These are phyloP conservation scores for Poeciliopsis turneri DNA, from an alignment of 2,797 vertebrate species.

Conservation along the genomic window DNA sequence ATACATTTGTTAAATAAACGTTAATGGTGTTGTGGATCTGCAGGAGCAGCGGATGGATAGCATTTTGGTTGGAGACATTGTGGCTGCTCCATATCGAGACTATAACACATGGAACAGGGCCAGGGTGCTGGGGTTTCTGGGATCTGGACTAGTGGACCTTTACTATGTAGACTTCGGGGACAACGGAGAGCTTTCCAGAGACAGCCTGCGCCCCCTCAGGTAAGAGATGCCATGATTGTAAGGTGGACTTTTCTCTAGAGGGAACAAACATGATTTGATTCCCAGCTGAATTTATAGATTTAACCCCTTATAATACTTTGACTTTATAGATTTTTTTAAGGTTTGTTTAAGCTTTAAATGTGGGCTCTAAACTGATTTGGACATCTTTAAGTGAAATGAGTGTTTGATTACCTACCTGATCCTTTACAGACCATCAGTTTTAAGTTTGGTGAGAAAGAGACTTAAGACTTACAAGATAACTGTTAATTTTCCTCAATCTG, in stretches of 20 bases:
- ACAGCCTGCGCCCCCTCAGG: constrained; percentile 84
- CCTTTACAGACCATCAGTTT: neutral
- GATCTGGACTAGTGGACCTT: constrained; percentile 83
- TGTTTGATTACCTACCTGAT: neutral
- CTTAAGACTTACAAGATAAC: neutral
- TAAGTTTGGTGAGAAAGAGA: neutral
- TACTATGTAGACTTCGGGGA: constrained; percentile 93
- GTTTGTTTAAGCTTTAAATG: neutral
- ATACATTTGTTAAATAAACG: neutral
- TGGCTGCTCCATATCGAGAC: constrained; percentile 83
- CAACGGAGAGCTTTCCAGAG: constrained; percentile 79
- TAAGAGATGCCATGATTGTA: constrained; percentile 36
- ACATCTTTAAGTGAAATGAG: neutral
- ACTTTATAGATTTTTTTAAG: neutral
- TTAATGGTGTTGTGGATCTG: constrained; percentile 9
- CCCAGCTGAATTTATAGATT: neutral
- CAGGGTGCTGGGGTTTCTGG: constrained; percentile 79
- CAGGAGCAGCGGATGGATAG: constrained; percentile 80
- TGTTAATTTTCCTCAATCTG: neutral
- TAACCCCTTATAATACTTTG: neutral
- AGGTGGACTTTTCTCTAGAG: neutral
- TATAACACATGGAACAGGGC: constrained; percentile 88
- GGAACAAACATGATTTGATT: neutral
- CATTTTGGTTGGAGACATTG: constrained; percentile 85
- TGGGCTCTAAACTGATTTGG: neutral